Evolutionary conservation across 30 jellyfish, hydroid and myxozoan species (phyloP), one percentile per base, ranked within the genome.

Genomic region (Nemopilema nomurai): DNA sequence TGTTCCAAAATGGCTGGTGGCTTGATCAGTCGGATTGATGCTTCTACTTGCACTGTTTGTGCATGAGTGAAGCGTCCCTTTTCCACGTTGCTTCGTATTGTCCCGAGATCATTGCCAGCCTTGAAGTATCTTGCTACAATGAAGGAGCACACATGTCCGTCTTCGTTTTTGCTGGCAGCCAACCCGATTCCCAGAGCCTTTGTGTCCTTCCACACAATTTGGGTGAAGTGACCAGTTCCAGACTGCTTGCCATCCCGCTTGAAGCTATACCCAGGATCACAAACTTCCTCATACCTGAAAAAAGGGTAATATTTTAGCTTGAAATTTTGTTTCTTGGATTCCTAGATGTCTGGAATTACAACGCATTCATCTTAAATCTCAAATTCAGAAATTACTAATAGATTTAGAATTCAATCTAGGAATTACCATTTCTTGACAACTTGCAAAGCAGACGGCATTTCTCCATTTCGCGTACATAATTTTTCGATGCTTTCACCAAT

Each of bases 151-250:
- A 96, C 63, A 8, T 80, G 83, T 4, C 97, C 99, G 53, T 86
- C 79, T 28, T 88, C 84, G 17, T 64, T 82, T 57, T 87, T 81
- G 81, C 97, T 89, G 17, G 92, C 99, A 23, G 99, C 97, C 80
- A 94, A 49, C 0, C 99, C 99, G 31, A 94, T 81, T 3, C 99
- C 99, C 16, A 94, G 89, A 28, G 87, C 72, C 31, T 72, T 80
- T 27, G 97, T 94, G 50, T 77, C 94, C 67, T 79, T 89, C 99
- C 99, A 94, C 22, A 94, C 87, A 30, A 94, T 67, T 84, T 94
- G 99, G 28, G 99, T 89, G 82, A 94, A 94, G 81, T 94, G 97
- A 22, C 99, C 97, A 0, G 97, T 94, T 17, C 99, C 99, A 6
- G 93, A 67, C 81, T 89, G 99, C 76, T 84, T 94, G 7, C 85